Conservation (phyloP, 1,140 invertebrate genomes). For the Harlomillsia oculata region DNA sequence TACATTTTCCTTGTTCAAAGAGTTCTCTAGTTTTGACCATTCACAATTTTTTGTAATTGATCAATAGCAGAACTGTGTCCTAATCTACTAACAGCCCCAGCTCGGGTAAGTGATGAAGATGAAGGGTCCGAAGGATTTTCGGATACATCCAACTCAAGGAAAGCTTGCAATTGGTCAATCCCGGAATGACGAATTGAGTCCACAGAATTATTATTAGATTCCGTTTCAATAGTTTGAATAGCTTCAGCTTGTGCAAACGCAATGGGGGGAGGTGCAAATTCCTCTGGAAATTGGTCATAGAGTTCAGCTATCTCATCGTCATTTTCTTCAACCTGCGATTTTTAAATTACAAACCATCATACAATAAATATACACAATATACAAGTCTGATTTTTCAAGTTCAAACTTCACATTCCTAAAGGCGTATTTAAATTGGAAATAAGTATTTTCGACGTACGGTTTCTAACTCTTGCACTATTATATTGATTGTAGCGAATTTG, state of each 20-base stretch:
- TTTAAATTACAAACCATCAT: neutral
- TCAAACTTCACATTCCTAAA: neutral
- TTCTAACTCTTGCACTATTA: conserved; percentile 19
- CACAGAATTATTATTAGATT: neutral
- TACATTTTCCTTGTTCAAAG: too few relatives aligned
- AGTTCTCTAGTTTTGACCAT: too few relatives aligned
- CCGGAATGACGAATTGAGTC: conserved; percentile 24
- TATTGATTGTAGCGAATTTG: conserved; percentile 25
- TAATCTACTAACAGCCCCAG: conserved; percentile 22
- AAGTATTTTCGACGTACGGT: conserved; percentile 2
- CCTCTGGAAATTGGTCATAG: conserved; percentile 27
- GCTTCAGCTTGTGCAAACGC: too few relatives aligned
- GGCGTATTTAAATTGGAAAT: too few relatives aligned
- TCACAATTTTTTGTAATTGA: conserved; percentile 28
- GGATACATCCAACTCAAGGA: conserved; percentile 3
- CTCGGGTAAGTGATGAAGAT: neutral
- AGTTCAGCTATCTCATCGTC: conserved; percentile 26
- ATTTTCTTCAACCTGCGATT: conserved; percentile 22
- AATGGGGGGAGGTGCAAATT: conserved; percentile 8
- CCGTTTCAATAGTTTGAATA: too few relatives aligned
- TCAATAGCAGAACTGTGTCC: conserved; percentile 28
- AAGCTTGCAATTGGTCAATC: conserved; percentile 28
- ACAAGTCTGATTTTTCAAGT: neutral
- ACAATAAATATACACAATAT: neutral
- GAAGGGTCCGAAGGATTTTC: neutral